A percentile compares a stretch with the other conserved stretches of the same genome.
These are phyloP conservation scores for Aphaenogaster floridana DNA, from an alignment of 1,140 invertebrate genomes.

Conservation along the genomic window DNA sequence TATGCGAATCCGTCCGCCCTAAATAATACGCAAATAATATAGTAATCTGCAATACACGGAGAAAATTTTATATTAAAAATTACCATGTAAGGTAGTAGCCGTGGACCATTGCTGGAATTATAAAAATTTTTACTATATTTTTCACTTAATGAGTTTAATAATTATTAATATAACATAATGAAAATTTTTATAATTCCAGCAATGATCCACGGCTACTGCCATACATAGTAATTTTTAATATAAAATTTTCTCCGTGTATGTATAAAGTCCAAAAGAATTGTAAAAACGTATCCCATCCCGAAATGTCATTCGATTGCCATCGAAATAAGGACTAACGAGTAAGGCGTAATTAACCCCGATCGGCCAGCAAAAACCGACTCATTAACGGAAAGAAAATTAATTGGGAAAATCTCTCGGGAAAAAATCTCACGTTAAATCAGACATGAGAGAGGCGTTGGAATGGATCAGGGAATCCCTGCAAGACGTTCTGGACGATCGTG, in stretches of 20 bases:
- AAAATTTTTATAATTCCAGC: too few relatives aligned
- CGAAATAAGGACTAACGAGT: not conserved
- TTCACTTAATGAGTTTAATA: too few relatives aligned
- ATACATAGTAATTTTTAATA: too few relatives aligned
- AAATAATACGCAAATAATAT: not conserved
- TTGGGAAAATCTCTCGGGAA: not conserved
- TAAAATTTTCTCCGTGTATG: not conserved
- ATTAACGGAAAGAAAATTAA: slow-evolving; percentile 3
- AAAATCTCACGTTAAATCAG: slow-evolving; percentile 73
- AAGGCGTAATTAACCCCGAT: not conserved
- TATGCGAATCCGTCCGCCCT: not conserved
- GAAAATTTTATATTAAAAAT: too few relatives aligned
- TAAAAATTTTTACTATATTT: too few relatives aligned
- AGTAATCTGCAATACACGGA: not conserved
- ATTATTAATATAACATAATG: too few relatives aligned
- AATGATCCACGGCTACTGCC: too few relatives aligned
- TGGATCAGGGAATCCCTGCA: slow-evolving; percentile 89
- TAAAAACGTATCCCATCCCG: not conserved
- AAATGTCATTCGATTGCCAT: not conserved
- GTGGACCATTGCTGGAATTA: too few relatives aligned
- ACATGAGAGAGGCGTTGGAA: slow-evolving; percentile 87
- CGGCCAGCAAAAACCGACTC: not conserved
- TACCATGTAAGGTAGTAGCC: too few relatives aligned
- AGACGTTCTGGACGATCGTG: slow-evolving; percentile 88
- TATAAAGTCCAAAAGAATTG: not conserved